Evolutionary conservation across 2,888 invertebrate species (phyloP).

Genomic region (Cantharis rustica): DNA sequence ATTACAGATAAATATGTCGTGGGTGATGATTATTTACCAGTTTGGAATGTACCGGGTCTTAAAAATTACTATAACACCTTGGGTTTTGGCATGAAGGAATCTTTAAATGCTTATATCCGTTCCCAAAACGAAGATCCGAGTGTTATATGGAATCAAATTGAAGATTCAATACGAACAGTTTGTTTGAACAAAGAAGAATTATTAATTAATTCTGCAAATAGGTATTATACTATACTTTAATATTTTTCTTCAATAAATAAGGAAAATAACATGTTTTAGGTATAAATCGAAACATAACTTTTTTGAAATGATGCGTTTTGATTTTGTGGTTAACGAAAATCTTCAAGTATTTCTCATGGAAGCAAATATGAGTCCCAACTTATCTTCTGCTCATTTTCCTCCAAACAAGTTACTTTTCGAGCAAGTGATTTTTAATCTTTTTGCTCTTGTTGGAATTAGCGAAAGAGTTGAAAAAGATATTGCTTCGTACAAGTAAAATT

Average conservation of each 20-base stretch:
- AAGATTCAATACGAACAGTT: conserved; percentile 74
- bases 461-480: conserved; percentile 56
- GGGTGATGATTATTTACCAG: conserved; percentile 91
- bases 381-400: conserved; percentile 91
- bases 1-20: conserved; percentile 90
- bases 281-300: conserved; percentile 69
- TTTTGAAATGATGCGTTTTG: conserved; percentile 95
- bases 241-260: not conserved
- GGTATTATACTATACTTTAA: conserved; percentile 37
- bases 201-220: conserved; percentile 65
- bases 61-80: conserved; percentile 70
- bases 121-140: conserved; percentile 71
- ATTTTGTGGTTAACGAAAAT: conserved; percentile 88
- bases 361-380: conserved; percentile 98
- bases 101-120: conserved; percentile 78
- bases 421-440: conserved; percentile 85
- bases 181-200: conserved; percentile 73
- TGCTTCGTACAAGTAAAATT: conserved; percentile 53
- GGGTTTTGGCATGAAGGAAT: conserved; percentile 83
- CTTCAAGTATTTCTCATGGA: conserved; percentile 89
- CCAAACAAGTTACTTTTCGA: conserved; percentile 88
- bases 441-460: conserved; percentile 78
- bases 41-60: conserved; percentile 88
- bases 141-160: conserved; percentile 79
- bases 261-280: conserved; percentile 37